Evolutionary conservation across 2,888 invertebrate genomes (phyloP).

Genomic region (Carpatolechia fugitivella): DNA sequence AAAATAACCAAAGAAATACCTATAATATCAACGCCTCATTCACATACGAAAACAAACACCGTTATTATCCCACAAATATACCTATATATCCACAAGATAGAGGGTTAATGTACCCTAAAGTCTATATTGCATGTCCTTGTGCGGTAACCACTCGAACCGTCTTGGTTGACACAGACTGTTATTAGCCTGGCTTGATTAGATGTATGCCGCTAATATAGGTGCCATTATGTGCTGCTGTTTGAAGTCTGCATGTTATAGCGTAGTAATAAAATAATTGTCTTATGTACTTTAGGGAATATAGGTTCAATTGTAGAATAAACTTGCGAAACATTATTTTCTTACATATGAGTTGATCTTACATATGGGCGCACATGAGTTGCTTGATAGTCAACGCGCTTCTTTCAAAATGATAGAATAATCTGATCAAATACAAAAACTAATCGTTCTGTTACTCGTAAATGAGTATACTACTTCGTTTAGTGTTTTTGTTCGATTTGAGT

Average conservation of each 20-base stretch:
- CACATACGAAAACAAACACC: conserved; percentile 2
- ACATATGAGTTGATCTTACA: no score
- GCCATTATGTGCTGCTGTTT: conserved; percentile 12
- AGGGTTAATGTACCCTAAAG: conserved; percentile 1
- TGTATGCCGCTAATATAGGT: conserved; percentile 3
- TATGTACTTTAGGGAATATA: no score
- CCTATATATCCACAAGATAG: neutral
- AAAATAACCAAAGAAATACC: neutral
- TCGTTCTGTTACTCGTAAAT: no score
- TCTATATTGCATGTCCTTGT: conserved; percentile 1
- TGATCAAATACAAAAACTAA: no score
- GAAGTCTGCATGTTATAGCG: neutral
- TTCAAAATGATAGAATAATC: no score
- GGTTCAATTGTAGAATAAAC: no score
- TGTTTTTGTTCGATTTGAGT: no score
- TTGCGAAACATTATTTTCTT: no score
- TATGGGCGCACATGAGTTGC: no score
- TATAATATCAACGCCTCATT: neutral
- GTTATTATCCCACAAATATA: neutral
- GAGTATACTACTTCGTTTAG: no score
- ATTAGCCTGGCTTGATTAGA: conserved; percentile 15
- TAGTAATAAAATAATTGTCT: neutral
- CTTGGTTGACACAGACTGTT: conserved; percentile 17
- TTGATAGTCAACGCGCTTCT: no score
- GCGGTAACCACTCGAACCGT: conserved; percentile 15